These are phyloP conservation scores for Andrena praecox DNA, from an alignment of 2,888 invertebrate genomes.

Conservation along the genomic window DNA sequence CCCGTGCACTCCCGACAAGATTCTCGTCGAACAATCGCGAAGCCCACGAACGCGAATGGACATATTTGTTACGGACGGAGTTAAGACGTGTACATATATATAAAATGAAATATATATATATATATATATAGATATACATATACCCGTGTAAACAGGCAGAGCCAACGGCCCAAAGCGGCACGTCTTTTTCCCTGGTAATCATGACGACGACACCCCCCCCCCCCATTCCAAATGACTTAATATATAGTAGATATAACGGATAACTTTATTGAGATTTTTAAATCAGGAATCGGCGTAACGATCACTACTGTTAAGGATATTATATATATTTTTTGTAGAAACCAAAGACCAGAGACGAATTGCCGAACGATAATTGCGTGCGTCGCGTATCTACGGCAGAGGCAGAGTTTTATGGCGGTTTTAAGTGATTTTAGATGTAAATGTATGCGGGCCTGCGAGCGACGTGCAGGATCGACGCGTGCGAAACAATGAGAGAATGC, in stretches of 20 bases:
- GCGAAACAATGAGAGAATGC: constrained; percentile 16
- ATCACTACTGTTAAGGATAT: constrained; percentile 82
- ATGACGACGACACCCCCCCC: constrained; percentile 47
- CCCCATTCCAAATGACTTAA: constrained; percentile 36
- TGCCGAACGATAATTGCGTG: constrained; percentile 69
- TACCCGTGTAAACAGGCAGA: constrained; percentile 65
- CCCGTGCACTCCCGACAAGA: constrained; percentile 19
- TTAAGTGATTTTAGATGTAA: constrained; percentile 65
- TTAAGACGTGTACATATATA: constrained; percentile 66
- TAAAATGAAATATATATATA: constrained; percentile 61
- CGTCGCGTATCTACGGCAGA: constrained; percentile 70
- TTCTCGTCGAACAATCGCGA: not conserved
- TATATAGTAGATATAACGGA: constrained; percentile 68
- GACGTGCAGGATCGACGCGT: constrained; percentile 65
- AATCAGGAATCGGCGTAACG: constrained; percentile 80
- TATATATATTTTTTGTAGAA: constrained; percentile 84
- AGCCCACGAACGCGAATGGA: constrained; percentile 12
- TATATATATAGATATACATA: constrained; percentile 54
- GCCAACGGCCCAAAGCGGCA: constrained; percentile 64
- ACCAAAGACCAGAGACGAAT: constrained; percentile 83
- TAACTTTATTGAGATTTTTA: constrained; percentile 80
- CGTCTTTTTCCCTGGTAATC: constrained; percentile 64
- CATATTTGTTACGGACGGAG: constrained; percentile 48
- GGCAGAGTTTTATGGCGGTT: constrained; percentile 71
- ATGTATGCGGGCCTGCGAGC: constrained; percentile 58